Conservation (phyloP, 2,888 invertebrate genomes). For the Epistrophe eligans region DNA sequence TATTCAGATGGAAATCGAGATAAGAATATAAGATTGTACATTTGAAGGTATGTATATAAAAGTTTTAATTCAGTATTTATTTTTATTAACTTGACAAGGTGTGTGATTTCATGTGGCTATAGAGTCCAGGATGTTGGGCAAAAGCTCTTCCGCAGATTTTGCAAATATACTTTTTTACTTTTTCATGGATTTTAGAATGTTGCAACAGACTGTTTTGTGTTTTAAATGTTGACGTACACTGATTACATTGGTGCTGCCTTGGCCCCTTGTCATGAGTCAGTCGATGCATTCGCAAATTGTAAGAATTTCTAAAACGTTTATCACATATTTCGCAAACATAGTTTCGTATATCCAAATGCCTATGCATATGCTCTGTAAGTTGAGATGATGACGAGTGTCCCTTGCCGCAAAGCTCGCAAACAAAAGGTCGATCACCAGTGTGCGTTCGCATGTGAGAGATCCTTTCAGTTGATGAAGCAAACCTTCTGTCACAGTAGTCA, state of each 20-base stretch:
- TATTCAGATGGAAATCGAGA: no score
- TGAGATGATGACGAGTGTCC: constrained; percentile 64
- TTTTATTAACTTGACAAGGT: constrained; percentile 35
- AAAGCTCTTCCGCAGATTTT: constrained; percentile 72
- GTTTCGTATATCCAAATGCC: constrained; percentile 68
- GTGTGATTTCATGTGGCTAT: constrained; percentile 76
- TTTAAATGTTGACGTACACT: constrained; percentile 64
- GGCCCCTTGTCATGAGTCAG: constrained; percentile 67
- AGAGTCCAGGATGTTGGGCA: constrained; percentile 75
- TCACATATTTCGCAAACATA: constrained; percentile 65
- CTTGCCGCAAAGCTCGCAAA: constrained; percentile 75
- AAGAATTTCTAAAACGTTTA: constrained; percentile 70
- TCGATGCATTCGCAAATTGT: constrained; percentile 64
- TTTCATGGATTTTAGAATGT: constrained; percentile 71
- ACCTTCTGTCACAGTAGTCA: constrained; percentile 61
- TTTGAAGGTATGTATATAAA: not conserved
- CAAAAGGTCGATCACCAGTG: constrained; percentile 68
- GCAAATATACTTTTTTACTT: constrained; percentile 70
- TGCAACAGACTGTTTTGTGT: constrained; percentile 61
- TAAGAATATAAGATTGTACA: no score
- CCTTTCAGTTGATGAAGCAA: constrained; percentile 69
- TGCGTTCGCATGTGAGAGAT: constrained; percentile 69
- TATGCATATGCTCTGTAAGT: constrained; percentile 66
- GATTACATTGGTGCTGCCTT: constrained; percentile 47
- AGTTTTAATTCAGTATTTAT: not conserved